Evolutionary conservation across 2,113 vertebrate species (phyloP).

Genomic region (Heptranchias perlo): DNA sequence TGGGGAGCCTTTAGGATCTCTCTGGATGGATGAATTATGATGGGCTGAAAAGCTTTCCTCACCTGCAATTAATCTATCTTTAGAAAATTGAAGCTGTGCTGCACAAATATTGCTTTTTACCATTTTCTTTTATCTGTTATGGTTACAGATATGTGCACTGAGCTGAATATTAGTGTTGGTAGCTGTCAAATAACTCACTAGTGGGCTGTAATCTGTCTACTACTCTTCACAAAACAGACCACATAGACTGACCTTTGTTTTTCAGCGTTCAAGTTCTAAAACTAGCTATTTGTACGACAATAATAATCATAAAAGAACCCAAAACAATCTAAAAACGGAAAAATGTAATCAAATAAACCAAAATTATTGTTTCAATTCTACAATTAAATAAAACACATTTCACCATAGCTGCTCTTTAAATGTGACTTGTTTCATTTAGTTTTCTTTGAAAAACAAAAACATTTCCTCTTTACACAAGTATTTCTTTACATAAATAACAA

Average conservation of each 20-base stretch:
- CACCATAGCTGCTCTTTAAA: not conserved
- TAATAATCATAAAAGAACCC: not conserved
- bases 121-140: not conserved
- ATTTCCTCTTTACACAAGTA: not conserved
- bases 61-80: not conserved
- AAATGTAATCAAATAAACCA: not conserved
- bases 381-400: not conserved
- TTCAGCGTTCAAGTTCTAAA: not conserved
- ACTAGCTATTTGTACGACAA: not conserved
- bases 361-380: not conserved
- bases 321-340: conserved; percentile 4
- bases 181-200: not conserved
- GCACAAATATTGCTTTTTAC: not conserved
- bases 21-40: not conserved
- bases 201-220: not conserved
- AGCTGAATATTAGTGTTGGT: not conserved
- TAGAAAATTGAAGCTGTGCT: not conserved
- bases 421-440: not conserved
- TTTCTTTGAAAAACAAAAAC: not conserved
- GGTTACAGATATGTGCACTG: not conserved
- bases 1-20: not conserved
- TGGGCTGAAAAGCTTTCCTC: not conserved
- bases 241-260: not conserved
- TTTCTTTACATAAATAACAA: not conserved
- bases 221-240: not conserved